Base-by-base conservation (phyloP, 92 coral and sea anemone genomes). In the Heliopora coerulea region DNA sequence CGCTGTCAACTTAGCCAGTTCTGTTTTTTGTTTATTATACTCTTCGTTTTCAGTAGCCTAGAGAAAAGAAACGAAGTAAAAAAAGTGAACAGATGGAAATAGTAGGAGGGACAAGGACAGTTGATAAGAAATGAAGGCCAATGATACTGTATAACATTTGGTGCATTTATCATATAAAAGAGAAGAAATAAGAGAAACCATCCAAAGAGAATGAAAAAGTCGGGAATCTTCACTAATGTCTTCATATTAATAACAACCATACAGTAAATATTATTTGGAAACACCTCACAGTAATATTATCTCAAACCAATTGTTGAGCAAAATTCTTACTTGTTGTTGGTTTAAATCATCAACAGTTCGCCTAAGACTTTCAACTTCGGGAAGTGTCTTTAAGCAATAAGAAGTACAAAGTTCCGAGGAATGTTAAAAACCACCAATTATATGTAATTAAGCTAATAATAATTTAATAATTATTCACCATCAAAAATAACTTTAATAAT, bases 1-100 rank as follows among this genome's bases (percentile, higher is more conserved):
- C 35, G 97, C 62, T 35, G 85, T 78, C 56, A 68, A 79, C 64
- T 91, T 96, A 17, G 97, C 97, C 69, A 84, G 84, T 24, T 80
- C 70, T 20, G 97, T 87, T 81, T 89, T 91, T 30, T 79, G 83
- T 39, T 88, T 83, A 56, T 80, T 83, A 41, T 82, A 82, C 46
- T 74, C 69, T 75, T 91, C 84, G 56, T 75, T 61, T 62, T 84
- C 91, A 19, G 87, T 74, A 61, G 96, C 90, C 97, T 91, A 21
- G 15, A 49, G 64, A 24, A 74, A 14, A 63, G 49, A 74, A 21
- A 35, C 28, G 52, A 23, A 7, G 54, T 30, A 8, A 8, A 39
- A 40, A 8, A 10, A 56, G 19, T 26, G 13, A 15, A 25, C n/a
- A 49, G 19, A 19, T 39, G 5, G 11, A 17, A 4, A 64, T 2